Conservation (phyloP, 2,797 vertebrate species). For the Delichon dasypus region DNA sequence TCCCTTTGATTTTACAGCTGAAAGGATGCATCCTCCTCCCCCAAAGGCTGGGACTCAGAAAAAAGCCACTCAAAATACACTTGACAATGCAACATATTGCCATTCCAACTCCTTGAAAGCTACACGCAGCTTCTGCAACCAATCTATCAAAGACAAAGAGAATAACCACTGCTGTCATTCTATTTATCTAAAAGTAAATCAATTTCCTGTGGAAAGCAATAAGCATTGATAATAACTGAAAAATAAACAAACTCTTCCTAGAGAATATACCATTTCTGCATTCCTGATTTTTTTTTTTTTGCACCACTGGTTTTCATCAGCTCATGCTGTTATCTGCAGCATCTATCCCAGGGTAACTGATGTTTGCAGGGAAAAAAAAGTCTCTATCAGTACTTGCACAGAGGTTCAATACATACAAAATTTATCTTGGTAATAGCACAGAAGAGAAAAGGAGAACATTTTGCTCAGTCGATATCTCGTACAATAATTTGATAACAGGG, state of each 20-base stretch:
- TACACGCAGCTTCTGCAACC: not conserved
- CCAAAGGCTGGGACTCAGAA: not conserved
- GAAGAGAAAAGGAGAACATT: not conserved
- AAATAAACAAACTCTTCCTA: not conserved
- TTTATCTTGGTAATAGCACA: not conserved
- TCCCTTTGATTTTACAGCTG: not conserved
- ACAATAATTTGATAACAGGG: not conserved
- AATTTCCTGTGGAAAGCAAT: not conserved
- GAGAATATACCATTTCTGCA: not conserved
- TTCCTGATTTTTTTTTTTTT: not conserved
- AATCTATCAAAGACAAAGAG: not conserved
- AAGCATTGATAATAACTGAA: not conserved
- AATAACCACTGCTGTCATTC: not conserved
- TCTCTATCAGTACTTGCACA: not conserved
- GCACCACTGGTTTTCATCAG: not conserved
- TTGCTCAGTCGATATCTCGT: not conserved
- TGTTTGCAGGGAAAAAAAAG: not conserved
- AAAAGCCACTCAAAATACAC: not conserved
- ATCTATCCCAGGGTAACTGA: not conserved
- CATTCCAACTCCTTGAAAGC: not conserved
- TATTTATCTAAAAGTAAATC: slow-evolving; percentile 21
- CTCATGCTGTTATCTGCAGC: not conserved
- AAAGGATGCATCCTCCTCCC: not conserved
- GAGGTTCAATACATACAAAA: not conserved
- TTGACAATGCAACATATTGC: not conserved